Conservation (phyloP, 1,140 invertebrate genomes). For the Zaprionus nigranus region DNA sequence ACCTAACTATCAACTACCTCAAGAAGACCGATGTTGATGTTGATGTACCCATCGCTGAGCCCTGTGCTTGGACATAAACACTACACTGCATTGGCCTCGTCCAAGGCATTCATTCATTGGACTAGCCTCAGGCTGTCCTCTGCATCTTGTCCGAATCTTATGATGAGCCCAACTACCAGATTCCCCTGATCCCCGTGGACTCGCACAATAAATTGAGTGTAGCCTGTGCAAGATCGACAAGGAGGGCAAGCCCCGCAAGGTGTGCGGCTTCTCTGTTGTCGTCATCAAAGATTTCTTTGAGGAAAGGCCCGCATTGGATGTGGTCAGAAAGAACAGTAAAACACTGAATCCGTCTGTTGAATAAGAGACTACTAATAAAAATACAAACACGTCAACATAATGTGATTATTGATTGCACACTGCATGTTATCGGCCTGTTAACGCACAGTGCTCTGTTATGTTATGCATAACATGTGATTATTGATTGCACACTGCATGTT, state of each 20-base stretch:
- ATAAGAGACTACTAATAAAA: too few species aligned
- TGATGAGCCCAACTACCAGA: constrained; percentile 98
- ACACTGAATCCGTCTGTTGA: too few species aligned
- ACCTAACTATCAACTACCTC: too few species aligned
- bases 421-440: background rate
- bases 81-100: too few species aligned
- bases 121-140: constrained; percentile 98
- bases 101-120: constrained; percentile 97
- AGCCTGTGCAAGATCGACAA: constrained; percentile 99
- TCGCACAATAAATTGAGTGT: constrained; percentile 99
- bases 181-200: constrained; percentile 97
- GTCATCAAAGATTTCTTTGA: constrained; percentile 99
- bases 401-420: too few species aligned
- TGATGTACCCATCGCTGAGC: constrained; percentile 87
- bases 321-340: too few species aligned
- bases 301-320: constrained; percentile 87
- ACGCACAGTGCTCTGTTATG: background rate
- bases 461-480: too few species aligned
- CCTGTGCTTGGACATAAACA: constrained; percentile 94
- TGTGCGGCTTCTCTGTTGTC: constrained; percentile 99
- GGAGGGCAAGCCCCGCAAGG: constrained; percentile 99
- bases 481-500: too few species aligned
- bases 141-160: constrained; percentile 99
- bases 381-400: too few species aligned
- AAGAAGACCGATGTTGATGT: too few species aligned